A percentile compares a stretch with the other conserved stretches of the same genome.
Evolutionary conservation across 2,113 vertebrate genomes (phyloP).

Genomic region (Phalacrocorax aristotelis): DNA sequence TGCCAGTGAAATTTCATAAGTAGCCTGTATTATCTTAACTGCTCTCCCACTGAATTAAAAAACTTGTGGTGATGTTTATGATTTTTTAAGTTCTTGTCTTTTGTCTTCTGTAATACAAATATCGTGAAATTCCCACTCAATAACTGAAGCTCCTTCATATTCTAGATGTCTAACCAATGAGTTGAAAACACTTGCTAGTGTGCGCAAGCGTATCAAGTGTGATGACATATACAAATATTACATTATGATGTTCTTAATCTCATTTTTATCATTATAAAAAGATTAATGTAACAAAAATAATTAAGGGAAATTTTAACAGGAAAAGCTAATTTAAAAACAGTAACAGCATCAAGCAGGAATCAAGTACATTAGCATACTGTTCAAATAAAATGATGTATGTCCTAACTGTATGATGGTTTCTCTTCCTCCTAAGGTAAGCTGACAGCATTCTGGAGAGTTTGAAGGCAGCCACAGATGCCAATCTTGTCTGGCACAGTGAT

Average conservation of each 20-base stretch:
- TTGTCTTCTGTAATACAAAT: neutral
- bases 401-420: neutral
- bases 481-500: neutral
- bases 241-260: neutral
- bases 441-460: neutral
- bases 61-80: neutral
- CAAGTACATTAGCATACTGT: neutral
- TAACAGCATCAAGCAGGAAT: neutral
- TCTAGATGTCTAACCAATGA: conserved; percentile 51
- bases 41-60: neutral
- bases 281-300: neutral
- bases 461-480: neutral
- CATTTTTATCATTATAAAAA: neutral
- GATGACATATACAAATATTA: neutral
- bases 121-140: neutral
- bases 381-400: conserved; percentile 17
- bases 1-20: neutral
- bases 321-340: neutral
- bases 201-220: neutral
- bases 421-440: neutral
- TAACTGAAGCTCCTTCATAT: conserved; percentile 42
- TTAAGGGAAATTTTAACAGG: neutral
- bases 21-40: neutral
- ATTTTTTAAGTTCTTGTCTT: conserved; percentile 15
- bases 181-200: neutral